Percentiles rank a stretch among this genome's conserved stretches.
phyloP scores from a whole-genome alignment of 2,888 invertebrate species.

The Chydorus sphaericus region DNA sequence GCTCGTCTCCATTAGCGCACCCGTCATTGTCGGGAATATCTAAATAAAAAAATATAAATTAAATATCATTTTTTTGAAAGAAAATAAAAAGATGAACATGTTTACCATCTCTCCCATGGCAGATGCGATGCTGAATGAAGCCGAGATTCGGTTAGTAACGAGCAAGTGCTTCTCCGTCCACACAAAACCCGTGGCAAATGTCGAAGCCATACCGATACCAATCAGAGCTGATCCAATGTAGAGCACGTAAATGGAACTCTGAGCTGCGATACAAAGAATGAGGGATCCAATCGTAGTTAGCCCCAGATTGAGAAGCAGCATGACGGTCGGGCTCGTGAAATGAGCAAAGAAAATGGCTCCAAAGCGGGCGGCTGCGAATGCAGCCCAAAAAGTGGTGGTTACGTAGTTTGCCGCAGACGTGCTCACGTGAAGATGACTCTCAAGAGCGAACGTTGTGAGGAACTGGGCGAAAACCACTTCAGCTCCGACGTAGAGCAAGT shows the following conservation, averaged over 20 bases:
- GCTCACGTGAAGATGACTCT: constrained; percentile 25
- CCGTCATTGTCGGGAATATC: constrained; percentile 25
- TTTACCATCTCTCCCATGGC: constrained; percentile 31
- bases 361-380: constrained; percentile 30
- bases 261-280: constrained; percentile 25
- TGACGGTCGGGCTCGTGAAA: constrained; percentile 27
- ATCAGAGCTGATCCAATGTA: constrained; percentile 30
- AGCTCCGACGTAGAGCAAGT: constrained; percentile 30
- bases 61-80: no score
- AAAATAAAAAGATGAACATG: background rate
- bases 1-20: constrained; percentile 26
- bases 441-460: constrained; percentile 28
- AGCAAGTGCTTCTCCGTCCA: constrained; percentile 32
- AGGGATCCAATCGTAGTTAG: constrained; percentile 25
- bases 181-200: constrained; percentile 32
- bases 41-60: background rate
- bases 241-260: constrained; percentile 22
- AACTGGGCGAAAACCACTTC: constrained; percentile 33
- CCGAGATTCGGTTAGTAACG: constrained; percentile 31
- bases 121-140: constrained; percentile 31
- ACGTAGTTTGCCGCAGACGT: constrained; percentile 28
- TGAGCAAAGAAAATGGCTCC: constrained; percentile 29
- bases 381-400: constrained; percentile 32
- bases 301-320: constrained; percentile 28
- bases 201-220: constrained; percentile 32